A percentile compares a stretch with the other conserved stretches of the same genome.
Evolutionary conservation across 2,797 vertebrate species (phyloP).

Genomic region (Pristis pectinata): DNA sequence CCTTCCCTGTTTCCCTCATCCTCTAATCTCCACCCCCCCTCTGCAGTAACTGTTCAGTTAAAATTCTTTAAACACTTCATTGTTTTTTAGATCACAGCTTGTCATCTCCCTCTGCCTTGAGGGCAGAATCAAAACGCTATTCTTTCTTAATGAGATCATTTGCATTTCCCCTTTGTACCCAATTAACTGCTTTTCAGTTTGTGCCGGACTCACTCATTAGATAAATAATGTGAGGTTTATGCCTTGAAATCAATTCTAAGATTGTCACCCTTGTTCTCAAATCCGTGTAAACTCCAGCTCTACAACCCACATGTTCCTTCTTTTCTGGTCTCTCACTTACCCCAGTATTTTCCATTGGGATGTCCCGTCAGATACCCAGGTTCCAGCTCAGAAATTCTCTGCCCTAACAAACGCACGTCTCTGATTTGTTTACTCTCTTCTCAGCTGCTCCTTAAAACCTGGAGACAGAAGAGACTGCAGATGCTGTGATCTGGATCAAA

Average conservation of each 20-base stretch:
- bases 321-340: neutral
- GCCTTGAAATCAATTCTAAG: neutral
- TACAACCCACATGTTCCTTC: neutral
- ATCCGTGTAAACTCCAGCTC: neutral
- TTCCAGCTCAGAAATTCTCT: neutral
- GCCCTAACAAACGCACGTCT: neutral
- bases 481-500: too few species aligned
- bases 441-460: neutral
- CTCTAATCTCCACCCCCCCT: too few species aligned
- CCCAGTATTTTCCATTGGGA: neutral
- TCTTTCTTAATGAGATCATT: conserved; percentile 3
- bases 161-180: neutral
- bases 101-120: neutral
- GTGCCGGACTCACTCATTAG: too few species aligned
- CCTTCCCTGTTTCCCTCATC: too few species aligned
- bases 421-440: neutral
- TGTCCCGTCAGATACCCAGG: neutral
- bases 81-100: neutral
- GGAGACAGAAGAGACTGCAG: neutral
- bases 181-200: neutral
- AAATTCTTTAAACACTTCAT: neutral
- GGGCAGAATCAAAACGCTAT: neutral
- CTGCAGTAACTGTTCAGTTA: neutral
- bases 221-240: neutral
- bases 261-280: neutral